Base-by-base conservation (phyloP, 2,888 invertebrate genomes). In the Schizotus pectinicornis region DNA sequence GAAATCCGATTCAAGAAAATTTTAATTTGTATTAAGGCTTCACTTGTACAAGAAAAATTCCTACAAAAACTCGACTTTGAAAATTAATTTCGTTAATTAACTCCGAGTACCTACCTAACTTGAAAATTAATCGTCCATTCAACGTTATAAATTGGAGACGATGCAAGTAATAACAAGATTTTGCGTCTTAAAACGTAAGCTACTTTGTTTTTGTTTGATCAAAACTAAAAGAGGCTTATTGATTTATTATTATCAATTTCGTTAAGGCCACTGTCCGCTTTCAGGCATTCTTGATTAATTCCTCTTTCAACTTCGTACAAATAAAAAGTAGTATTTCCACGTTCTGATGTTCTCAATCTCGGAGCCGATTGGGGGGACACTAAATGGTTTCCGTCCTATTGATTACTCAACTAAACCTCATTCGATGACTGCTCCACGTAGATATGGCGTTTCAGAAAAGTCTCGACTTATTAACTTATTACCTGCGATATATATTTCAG, bases 171-270 rank as follows among this genome's bases (percentile, higher is more conserved):
- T 43, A 47, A 52, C 42, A 52, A 54, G 48, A 59, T 39, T 49
- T 54, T 49, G 39, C 49, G 54, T 49, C 45, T 42, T 53, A 52
- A 43, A 60, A 54, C 41, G 38, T 63, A 64, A 61, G 58, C 56
- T 53, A 57, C 64, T 64, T 64, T 61, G 64, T 64, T 65, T 50
- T 60, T 59, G 56, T 64, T 65, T 65, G 61, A 65, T 67, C 56
- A 43, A 56, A 62, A 61, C 56, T 65, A 63, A 66, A 66, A 66
- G 64, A 55, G 58, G 63, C 61, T 67, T 65, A 69, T 69, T 68
- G 69, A 69, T 69, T 69, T 68, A 69, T 67, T 68, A 66, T 69
- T 69, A 68, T 68, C 57, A 42, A 61, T 68, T 67, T 66, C 64
- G 64, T 68, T 64, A 63, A 63, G 63, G 59, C 66, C 63, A 68